Evolutionary conservation across 2,888 invertebrate species (phyloP), one percentile per base, ranked within the genome.

Genomic region (Eulithis testata): DNA sequence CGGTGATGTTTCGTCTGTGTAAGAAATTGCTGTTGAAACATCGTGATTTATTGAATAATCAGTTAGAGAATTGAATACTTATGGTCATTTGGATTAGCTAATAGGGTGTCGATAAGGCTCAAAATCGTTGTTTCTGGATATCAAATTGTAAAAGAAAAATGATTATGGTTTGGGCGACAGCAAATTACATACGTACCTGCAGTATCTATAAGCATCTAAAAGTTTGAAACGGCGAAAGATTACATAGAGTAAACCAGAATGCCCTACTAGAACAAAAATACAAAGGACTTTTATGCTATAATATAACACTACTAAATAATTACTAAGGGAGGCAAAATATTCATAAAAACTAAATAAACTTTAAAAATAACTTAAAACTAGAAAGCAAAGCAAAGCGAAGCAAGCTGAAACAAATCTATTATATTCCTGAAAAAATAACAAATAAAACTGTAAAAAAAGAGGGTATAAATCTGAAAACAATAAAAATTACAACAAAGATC

Each of bases 1-100:
- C 14, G 83, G 83, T 0, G 90, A 88, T 36, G 78, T 76, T 1
- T 86, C 90, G 70, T 88, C 91, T 91, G 83, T 74, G 12, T 36
- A 69, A 43, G 21, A 52, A 12, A 66, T 36, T 11, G 11, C 7
- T 0, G 49, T 49, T 47, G 8, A 21, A 49, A 49, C 11, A 49
- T 49, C 31, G 6, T 31, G 31, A 31, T 31, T 31, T 31, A 31
- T 31, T 31, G 9, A 40, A 8, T 40, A 40, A 21, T 21, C 40
- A 9, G 21, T 9, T 40, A 8, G 0, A 40, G 4, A 11, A 40
- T 40, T 40, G 5, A 40, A 11, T 9, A 40, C 40, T 40, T 40
- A 40, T 40, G 40, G 40, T 8, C 40, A 31, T 5, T 6, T 31
- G 31, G 31, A 31, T 31, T 5, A 3, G 40, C 40, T 37, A 37